Conservation (phyloP, 2,797 vertebrate species). For the Pempheris klunzingeri region DNA sequence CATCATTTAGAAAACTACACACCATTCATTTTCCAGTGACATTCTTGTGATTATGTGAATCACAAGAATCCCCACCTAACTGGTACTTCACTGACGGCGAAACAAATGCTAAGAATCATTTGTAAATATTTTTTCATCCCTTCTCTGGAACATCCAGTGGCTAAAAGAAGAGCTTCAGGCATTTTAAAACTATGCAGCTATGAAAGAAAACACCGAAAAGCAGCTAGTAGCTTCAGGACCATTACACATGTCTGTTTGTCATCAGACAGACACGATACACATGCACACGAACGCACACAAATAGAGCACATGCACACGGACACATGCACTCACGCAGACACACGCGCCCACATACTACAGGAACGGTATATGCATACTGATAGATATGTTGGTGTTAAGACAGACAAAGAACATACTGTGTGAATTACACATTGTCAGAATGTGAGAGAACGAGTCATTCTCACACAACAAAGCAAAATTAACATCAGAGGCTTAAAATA, state of each 20-base stretch:
- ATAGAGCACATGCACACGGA: constrained; percentile 62
- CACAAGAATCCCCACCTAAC: constrained; percentile 37
- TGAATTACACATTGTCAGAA: constrained; percentile 43
- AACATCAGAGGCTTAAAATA: constrained; percentile 23
- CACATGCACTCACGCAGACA: constrained; percentile 52
- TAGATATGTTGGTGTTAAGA: constrained; percentile 16
- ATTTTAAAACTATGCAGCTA: constrained; percentile 34
- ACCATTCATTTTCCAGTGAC: constrained; percentile 56
- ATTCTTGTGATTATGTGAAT: constrained; percentile 54
- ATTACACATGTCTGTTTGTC: constrained; percentile 37
- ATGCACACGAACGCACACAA: constrained; percentile 56
- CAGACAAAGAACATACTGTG: constrained; percentile 52
- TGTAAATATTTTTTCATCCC: constrained; percentile 68
- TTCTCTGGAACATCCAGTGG: constrained; percentile 56
- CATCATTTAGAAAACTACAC: constrained; percentile 62
- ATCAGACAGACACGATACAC: constrained; percentile 52
- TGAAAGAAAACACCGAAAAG: constrained; percentile 34
- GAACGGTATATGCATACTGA: constrained; percentile 11
- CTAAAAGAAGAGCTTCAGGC: constrained; percentile 42
- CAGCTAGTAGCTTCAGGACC: constrained; percentile 50
- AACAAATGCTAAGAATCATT: constrained; percentile 74
- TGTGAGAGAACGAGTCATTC: constrained; percentile 44
- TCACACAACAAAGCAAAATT: constrained; percentile 32
- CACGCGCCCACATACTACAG: constrained; percentile 27
- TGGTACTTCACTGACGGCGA: constrained; percentile 23